Base-by-base conservation (phyloP, 1,140 invertebrate species). In the Thalassaphorura encarpata region DNA sequence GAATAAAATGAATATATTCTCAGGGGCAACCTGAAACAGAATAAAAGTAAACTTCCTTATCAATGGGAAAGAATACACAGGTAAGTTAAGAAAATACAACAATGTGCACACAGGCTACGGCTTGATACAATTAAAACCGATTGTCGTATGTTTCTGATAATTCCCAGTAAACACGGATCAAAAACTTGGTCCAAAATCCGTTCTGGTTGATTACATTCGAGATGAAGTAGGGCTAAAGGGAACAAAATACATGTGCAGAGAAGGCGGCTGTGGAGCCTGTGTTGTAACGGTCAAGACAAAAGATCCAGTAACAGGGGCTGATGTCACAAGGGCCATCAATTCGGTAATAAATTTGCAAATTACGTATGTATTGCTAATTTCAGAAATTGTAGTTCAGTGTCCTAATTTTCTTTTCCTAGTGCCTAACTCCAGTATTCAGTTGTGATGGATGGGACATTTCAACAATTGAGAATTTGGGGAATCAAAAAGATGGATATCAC, bases 401-500 rank as follows among this genome's bases (percentile, higher is more conserved):
- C 3, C 13, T 8, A 5, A 8, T 13, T 13, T 45, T 46, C 5
- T 18, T 1, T 47, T 21, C 39, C 1, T 40, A 60, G 67, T 69
- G 68, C 45, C 51, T 69, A 24, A 57, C 56, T 19, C 66, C 66
- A 0, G 26, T 68, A 1, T 61, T 63, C 16, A 77, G 77, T n/a
- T 85, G 83, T 64, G 71, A 82, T 62, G 83, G 82, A 33, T 85
- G 84, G 82, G 77, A 82, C 48, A 81, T 93, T 36, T 81, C 78
- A 48, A 48, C 46, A 24, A 19, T 48, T 13, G 46, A 48, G 24
- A 6, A 13, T 24, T 19, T 48, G 15, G 46, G 46, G 6, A 48
- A 1, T 91, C 88, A 0, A 72, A 86, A 15, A 87, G 91, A 71
- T 85, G 85, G 3, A 69, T 90, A 31, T 85, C 86, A 48, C 39